These are phyloP conservation scores for Zophobas atratus DNA, from an alignment of 1,140 invertebrate species.

Conservation along the genomic window DNA sequence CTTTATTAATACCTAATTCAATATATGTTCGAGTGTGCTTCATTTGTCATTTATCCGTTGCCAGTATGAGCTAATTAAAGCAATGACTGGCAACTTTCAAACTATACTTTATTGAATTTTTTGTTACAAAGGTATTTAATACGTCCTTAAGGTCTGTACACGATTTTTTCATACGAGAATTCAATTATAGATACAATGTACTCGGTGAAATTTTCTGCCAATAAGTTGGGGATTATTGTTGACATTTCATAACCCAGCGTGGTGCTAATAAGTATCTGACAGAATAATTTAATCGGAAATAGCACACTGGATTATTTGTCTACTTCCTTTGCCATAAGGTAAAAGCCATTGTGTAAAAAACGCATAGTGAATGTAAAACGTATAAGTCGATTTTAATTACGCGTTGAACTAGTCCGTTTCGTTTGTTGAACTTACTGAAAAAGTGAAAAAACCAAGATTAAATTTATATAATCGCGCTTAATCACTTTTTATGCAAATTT, in stretches of 20 bases:
- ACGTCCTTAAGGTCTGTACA: background rate
- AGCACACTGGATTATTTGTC: too few relatives aligned
- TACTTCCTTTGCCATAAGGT: too few relatives aligned
- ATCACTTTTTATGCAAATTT: too few relatives aligned
- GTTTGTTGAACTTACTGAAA: too few relatives aligned
- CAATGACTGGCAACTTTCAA: background rate
- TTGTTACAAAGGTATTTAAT: background rate
- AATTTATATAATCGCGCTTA: too few relatives aligned
- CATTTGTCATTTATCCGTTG: background rate
- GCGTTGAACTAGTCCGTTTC: too few relatives aligned
- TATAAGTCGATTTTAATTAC: too few relatives aligned
- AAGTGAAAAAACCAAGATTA: too few relatives aligned
- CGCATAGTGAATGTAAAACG: too few relatives aligned
- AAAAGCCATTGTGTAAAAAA: too few relatives aligned
- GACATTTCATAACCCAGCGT: background rate
- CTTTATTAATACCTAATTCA: background rate
- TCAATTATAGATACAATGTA: background rate
- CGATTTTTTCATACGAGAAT: background rate
- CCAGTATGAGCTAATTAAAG: background rate
- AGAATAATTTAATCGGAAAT: slow-evolving; percentile 2
- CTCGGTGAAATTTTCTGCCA: background rate
- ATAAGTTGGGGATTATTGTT: background rate
- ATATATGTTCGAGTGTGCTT: background rate
- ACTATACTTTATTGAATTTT: background rate
- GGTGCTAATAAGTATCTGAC: background rate